phyloP scores from a whole-genome alignment of 2,888 invertebrate species.

The Polyommatus iphigenia region DNA sequence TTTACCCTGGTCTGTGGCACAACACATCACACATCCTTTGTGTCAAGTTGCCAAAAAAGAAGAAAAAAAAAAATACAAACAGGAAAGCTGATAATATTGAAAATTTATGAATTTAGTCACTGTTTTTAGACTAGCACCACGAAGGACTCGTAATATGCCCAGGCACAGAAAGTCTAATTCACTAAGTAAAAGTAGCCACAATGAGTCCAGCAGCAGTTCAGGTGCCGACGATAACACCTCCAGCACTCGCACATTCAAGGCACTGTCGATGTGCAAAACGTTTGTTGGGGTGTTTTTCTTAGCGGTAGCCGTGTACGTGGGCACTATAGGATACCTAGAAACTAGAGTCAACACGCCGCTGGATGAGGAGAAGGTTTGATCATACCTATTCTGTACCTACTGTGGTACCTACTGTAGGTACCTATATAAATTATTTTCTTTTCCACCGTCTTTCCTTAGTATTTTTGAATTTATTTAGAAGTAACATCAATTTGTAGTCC shows the following conservation, averaged over 20 bases:
- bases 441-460: neutral
- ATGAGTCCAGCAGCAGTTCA: conserved; percentile 63
- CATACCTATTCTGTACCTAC: neutral
- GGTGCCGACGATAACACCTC: conserved; percentile 51
- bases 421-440: neutral
- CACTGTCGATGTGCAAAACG: conserved; percentile 80
- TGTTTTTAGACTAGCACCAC: neutral
- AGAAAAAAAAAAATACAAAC: no score
- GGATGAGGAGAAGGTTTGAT: conserved; percentile 85
- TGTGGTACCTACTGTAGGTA: neutral
- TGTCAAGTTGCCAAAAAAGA: no score
- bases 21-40: no score
- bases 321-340: conserved; percentile 91
- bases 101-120: neutral
- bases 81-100: conserved; percentile 17
- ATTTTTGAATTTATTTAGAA: neutral
- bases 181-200: conserved; percentile 51
- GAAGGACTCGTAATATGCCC: conserved; percentile 53
- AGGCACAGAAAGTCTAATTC: conserved; percentile 58
- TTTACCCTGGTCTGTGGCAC: no score
- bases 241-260: conserved; percentile 49
- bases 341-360: conserved; percentile 93
- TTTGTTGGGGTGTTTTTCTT: conserved; percentile 82
- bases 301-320: conserved; percentile 85
- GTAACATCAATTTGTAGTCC: no score